phyloP scores from a whole-genome alignment of 2,113 vertebrate genomes.

The Leptodactylus fuscus region DNA sequence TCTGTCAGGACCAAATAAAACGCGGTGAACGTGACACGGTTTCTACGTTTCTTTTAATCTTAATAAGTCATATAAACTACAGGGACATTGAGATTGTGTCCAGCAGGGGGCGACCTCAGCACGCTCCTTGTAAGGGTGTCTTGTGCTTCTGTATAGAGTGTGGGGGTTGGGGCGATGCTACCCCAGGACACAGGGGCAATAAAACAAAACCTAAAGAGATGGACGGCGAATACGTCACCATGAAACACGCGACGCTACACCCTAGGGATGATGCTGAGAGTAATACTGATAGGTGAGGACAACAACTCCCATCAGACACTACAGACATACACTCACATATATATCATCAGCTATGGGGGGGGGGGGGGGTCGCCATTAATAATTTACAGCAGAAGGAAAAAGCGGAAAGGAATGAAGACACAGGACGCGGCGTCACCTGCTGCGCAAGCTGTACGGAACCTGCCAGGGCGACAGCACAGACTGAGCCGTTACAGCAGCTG shows the following conservation, averaged over 20 bases:
- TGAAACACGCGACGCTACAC: neutral
- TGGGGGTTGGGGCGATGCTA: neutral
- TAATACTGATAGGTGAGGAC: neutral
- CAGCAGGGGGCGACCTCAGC: neutral
- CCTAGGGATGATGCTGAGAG: neutral
- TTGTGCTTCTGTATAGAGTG: too few relatives aligned
- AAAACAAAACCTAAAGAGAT: too few relatives aligned
- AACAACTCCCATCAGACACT: neutral
- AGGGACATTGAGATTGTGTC: neutral
- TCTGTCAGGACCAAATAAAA: neutral
- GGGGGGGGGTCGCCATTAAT: neutral
- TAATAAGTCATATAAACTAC: conserved; percentile 1
- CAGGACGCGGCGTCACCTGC: neutral
- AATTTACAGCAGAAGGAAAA: neutral
- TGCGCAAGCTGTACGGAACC: too few relatives aligned
- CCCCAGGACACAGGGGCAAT: neutral
- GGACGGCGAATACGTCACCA: too few relatives aligned
- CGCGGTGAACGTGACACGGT: too few relatives aligned
- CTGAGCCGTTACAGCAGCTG: too few relatives aligned
- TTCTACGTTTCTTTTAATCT: neutral
- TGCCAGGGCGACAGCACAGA: too few relatives aligned
- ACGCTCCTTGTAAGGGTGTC: neutral
- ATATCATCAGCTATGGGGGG: neutral
- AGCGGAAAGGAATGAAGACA: neutral
- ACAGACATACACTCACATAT: conserved; percentile 29